Evolutionary conservation across 2,113 vertebrate genomes (phyloP).

Genomic region (Eclectus roratus): DNA sequence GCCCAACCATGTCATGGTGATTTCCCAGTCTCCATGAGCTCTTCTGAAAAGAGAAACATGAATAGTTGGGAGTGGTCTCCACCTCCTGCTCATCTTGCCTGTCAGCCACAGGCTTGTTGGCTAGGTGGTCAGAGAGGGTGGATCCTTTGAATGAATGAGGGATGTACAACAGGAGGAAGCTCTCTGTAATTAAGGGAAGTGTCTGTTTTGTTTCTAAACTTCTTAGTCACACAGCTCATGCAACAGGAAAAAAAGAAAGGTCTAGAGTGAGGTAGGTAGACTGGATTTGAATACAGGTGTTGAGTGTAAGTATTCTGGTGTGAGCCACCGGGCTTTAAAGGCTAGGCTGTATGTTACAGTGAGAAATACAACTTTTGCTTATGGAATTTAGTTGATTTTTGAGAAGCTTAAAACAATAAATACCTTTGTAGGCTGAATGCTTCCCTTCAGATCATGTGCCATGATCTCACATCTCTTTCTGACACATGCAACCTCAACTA

Average conservation of each 20-base stretch:
- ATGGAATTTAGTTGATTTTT: not conserved
- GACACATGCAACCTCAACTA: not conserved
- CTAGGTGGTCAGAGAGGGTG: not conserved
- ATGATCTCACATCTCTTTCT: not conserved
- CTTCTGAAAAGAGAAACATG: not conserved
- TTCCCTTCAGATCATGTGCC: not conserved
- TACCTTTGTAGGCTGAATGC: not conserved
- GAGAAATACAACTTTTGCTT: not conserved
- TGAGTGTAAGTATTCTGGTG: not conserved
- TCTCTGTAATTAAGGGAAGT: not conserved
- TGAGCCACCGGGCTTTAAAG: not conserved
- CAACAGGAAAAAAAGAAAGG: not conserved
- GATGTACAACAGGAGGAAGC: not conserved
- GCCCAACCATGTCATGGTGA: not conserved
- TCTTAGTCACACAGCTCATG: not conserved
- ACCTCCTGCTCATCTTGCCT: not conserved
- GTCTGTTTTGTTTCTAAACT: not conserved
- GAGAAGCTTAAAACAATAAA: not conserved
- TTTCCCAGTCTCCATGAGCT: not conserved
- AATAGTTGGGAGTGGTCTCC: not conserved
- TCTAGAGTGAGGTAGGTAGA: not conserved
- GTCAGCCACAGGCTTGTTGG: not conserved
- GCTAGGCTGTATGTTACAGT: not conserved
- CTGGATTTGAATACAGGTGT: not conserved
- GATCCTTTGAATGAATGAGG: not conserved